Conservation (phyloP, 2,888 invertebrate genomes). For the Diaphora mendica region DNA sequence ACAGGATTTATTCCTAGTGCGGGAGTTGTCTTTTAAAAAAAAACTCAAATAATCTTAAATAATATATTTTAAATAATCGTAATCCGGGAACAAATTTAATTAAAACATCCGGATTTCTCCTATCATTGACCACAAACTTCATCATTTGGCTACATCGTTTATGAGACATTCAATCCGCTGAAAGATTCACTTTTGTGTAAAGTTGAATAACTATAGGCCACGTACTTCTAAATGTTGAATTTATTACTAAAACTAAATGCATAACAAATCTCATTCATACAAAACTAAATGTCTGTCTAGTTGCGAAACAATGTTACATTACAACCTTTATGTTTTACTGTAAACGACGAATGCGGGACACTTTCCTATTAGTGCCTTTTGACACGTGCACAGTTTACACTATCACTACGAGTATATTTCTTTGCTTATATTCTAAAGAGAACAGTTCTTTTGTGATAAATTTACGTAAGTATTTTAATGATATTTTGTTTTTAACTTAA, state of each 20-base stretch:
- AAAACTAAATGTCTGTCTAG: constrained; percentile 17
- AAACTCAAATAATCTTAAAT: no score
- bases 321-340: constrained; percentile 36
- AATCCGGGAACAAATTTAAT: not conserved
- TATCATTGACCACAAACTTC: not conserved
- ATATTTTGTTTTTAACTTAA: not conserved
- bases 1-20: no score
- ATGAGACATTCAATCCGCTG: not conserved
- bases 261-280: not conserved
- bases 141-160: not conserved
- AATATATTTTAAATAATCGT: no score
- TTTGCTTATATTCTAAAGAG: not conserved
- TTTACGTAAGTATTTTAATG: not conserved
- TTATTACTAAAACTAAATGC: not conserved
- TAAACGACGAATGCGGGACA: constrained; percentile 18
- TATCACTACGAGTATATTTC: constrained; percentile 2
- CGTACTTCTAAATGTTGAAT: not conserved
- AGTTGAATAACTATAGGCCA: no score
- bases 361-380: constrained; percentile 35
- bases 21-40: no score
- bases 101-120: not conserved
- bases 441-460: not conserved
- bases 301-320: constrained; percentile 23
- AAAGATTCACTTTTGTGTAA: no score
- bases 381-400: constrained; percentile 2